phyloP scores from a whole-genome alignment of 2,113 vertebrate genomes.

The Alouatta palliata region DNA sequence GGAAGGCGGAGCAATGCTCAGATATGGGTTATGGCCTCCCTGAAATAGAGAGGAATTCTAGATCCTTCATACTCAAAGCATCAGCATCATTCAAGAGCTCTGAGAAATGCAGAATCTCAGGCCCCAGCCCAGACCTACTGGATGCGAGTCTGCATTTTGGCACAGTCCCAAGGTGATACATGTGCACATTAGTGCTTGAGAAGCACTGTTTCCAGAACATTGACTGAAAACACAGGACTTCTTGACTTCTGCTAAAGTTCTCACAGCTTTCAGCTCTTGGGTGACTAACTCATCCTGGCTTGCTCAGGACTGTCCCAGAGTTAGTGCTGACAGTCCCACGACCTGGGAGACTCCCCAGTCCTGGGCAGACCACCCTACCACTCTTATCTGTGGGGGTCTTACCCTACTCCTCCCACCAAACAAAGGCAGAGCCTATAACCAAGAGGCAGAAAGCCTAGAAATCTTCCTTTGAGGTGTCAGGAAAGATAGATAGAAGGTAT shows the following conservation, averaged over 20 bases:
- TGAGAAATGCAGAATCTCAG: neutral
- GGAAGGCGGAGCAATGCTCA: neutral
- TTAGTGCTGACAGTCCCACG: neutral
- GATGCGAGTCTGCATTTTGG: neutral
- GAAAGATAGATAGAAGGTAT: neutral
- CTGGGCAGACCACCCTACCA: neutral
- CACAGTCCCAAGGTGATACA: neutral
- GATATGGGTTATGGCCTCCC: neutral
- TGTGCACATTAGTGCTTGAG: neutral
- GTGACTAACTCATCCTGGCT: neutral
- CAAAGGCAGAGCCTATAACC: neutral
- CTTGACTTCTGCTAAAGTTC: neutral
- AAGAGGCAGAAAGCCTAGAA: neutral
- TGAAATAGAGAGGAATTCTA: neutral
- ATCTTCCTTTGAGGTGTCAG: neutral
- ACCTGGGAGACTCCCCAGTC: neutral
- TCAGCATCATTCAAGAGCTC: neutral
- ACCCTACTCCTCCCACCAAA: neutral
- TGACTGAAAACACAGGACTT: neutral
- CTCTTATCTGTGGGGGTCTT: neutral
- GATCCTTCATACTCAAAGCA: neutral
- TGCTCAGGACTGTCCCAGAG: neutral
- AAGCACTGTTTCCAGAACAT: neutral
- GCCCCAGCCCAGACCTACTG: neutral
- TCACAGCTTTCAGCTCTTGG: neutral